Base-by-base conservation (phyloP, 2,888 invertebrate species). In the Eupithecia pulchellata region DNA sequence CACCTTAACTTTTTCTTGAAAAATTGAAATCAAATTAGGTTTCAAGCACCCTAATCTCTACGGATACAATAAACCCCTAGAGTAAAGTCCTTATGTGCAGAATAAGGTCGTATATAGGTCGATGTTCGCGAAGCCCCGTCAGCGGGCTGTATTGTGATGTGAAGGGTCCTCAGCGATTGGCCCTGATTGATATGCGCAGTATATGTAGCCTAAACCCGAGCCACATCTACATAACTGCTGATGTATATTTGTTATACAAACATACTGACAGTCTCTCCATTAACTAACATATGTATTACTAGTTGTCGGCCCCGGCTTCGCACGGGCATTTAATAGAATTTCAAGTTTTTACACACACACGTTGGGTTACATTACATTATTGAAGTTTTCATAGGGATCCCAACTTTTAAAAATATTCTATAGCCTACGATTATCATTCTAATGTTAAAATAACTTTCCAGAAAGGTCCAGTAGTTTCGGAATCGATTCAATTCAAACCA, bases 161-260 rank as follows among this genome's bases (percentile, higher is more conserved):
- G 68, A 69, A 82, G 82, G 58, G 71, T 65, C 68, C 76, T 78
- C 47, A 14, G 58, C 20, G 60, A 74, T 63, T 58, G 73, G 68
- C 61, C 72, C 71, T 79, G 82, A 25, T 20, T 85, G 79, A 74
- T 78, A 86, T 84, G 84, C 84, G 75, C 79, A 72, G 69, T 71
- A 78, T 47, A 20, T n/a, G n/a, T 77, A 73, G 77, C 74, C 77
- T 77, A 77, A 82, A 78, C 81, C 75, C 42, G 2, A 20, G 20
- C 9, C 2, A 39, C 5, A 39, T 6, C 39, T 17, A 39, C 17
- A 17, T n/a, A 13, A 30, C n/a, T 65, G 52, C 55, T 55, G 69
- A 55, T 66, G 25, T 60, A 32, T 34, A 34, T 71, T 72, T 61
- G 75, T 74, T 75, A 68, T 78, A 34, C 14, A 30, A 64, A 34